These are phyloP conservation scores for Oryctolagus cuniculus DNA, from an alignment of 2,113 vertebrate genomes.

Conservation along the genomic window DNA sequence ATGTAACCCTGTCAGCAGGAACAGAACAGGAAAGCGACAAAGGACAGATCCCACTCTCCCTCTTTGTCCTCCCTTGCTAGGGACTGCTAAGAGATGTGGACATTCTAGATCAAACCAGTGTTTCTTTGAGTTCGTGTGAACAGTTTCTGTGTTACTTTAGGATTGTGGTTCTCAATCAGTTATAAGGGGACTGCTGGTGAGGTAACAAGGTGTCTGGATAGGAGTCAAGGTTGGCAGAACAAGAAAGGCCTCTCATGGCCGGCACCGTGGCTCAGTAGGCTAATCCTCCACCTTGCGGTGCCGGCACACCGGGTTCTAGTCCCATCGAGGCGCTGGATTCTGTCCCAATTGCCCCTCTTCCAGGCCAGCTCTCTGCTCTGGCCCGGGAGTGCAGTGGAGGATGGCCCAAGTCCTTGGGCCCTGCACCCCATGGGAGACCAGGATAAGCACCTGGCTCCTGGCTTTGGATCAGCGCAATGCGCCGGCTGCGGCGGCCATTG, in stretches of 20 bases:
- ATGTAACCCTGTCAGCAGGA: neutral
- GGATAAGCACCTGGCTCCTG: no score
- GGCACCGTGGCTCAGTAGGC: no score
- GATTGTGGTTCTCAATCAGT: neutral
- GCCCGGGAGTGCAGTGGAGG: no score
- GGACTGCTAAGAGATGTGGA: neutral
- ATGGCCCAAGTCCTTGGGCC: no score
- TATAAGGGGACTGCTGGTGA: neutral
- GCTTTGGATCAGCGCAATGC: no score
- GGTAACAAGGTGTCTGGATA: neutral
- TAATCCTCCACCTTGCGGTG: no score
- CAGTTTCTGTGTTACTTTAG: neutral
- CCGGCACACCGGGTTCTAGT: no score
- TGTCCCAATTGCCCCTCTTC: no score
- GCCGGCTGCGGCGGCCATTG: no score
- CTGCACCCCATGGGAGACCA: no score
- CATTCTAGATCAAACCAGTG: conserved; percentile 11
- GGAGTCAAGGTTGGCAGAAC: neutral
- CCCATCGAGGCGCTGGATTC: no score
- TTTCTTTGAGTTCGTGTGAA: neutral
- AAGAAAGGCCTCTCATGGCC: neutral
- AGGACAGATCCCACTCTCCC: neutral
- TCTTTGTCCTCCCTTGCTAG: neutral
- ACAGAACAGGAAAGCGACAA: neutral
- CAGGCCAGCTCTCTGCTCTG: no score